Percentiles rank a stretch among this genome's conserved stretches.
phyloP scores from a whole-genome alignment of 2,797 vertebrate genomes.

The Chelmon rostratus region DNA sequence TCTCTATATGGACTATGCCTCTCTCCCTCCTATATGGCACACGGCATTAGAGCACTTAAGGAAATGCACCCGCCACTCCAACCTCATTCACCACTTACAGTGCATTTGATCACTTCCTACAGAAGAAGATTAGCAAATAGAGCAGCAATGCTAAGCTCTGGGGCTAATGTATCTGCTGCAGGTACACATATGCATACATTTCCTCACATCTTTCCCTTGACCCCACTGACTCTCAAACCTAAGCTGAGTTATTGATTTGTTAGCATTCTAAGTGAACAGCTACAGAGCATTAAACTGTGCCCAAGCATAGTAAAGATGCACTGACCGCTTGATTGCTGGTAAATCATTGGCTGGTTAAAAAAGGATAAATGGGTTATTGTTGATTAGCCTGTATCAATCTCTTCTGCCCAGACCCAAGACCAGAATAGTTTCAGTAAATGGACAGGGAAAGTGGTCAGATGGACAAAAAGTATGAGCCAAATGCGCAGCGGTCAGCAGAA shows the following conservation, averaged over 20 bases:
- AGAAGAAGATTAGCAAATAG: background rate
- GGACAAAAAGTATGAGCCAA: background rate
- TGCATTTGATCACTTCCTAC: background rate
- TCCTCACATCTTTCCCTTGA: background rate
- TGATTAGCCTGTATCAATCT: background rate
- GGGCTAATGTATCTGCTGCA: background rate
- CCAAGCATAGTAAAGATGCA: background rate
- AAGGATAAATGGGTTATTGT: background rate
- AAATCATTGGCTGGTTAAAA: background rate
- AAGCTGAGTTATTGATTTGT: background rate
- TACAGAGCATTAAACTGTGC: no score
- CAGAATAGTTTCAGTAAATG: background rate
- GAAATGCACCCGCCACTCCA: slow-evolving; percentile 25
- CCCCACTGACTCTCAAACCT: background rate
- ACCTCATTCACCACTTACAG: background rate
- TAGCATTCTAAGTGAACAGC: background rate
- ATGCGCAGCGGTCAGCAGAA: background rate
- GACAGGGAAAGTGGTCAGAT: background rate
- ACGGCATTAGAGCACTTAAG: slow-evolving; percentile 7
- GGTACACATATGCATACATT: background rate
- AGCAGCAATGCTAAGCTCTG: background rate
- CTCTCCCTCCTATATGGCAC: slow-evolving; percentile 11
- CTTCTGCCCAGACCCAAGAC: background rate
- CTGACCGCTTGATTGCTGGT: background rate
- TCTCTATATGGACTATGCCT: background rate